Conservation (phyloP, 2,888 invertebrate species). For the Drosophila lutescens region DNA sequence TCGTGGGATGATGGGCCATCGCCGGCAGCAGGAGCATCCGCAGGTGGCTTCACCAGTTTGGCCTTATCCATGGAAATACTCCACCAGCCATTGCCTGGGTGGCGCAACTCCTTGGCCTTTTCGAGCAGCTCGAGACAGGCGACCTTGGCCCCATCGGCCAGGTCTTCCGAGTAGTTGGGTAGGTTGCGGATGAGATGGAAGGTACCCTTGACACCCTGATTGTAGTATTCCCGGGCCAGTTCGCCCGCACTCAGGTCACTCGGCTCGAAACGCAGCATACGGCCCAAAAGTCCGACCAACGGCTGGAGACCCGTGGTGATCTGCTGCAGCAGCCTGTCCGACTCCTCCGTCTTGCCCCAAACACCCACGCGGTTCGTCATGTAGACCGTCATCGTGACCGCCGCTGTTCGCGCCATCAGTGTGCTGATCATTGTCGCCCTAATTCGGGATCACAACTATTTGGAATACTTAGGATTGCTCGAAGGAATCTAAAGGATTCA, state of each 20-base stretch:
- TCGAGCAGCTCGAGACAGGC: conserved; percentile 5
- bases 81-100: not conserved
- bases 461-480: not conserved
- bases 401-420: conserved; percentile 37
- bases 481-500: not conserved
- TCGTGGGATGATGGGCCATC: not conserved
- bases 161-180: conserved; percentile 18
- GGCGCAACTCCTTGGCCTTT: not conserved
- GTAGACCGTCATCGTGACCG: conserved; percentile 39
- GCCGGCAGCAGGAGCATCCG: not conserved
- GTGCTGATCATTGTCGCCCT: conserved; percentile 23
- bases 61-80: not conserved
- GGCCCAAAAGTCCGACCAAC: conserved; percentile 7
- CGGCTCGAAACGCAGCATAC: not conserved
- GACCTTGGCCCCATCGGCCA: conserved; percentile 18
- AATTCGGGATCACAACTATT: not conserved
- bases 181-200: conserved; percentile 25
- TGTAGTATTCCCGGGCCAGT: conserved; percentile 16
- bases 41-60: not conserved
- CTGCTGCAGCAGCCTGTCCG: conserved; percentile 23
- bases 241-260: not conserved
- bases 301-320: conserved; percentile 17
- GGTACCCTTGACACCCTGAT: conserved; percentile 29
- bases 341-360: conserved; percentile 42
- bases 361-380: conserved; percentile 27